A percentile compares a stretch with the other conserved stretches of the same genome.
phyloP scores from a whole-genome alignment of 2,888 invertebrate genomes.

The Rhopalosiphum nymphaeae region DNA sequence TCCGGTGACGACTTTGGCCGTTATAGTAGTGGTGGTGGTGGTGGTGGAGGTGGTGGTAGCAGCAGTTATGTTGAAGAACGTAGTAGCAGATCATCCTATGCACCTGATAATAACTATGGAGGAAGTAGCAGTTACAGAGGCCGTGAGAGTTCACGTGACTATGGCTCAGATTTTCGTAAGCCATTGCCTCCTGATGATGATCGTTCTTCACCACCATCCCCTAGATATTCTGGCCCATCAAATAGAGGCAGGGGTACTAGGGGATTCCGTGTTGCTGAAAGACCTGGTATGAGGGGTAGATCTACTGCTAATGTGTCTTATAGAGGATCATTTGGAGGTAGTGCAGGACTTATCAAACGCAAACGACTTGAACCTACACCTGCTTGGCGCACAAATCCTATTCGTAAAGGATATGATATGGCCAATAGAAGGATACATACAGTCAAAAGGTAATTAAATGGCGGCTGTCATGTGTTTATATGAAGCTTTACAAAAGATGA shows the following conservation, averaged over 20 bases:
- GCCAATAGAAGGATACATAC: slow-evolving; percentile 63
- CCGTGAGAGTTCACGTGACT: slow-evolving; percentile 59
- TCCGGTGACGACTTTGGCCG: slow-evolving; percentile 63
- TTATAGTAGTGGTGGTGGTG: slow-evolving; percentile 58
- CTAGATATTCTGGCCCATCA: slow-evolving; percentile 55
- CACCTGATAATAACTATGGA: slow-evolving; percentile 56
- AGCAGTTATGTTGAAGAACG: slow-evolving; percentile 53
- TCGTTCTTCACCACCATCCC: slow-evolving; percentile 59
- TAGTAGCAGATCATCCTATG: slow-evolving; percentile 60
- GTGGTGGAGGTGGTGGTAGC: slow-evolving; percentile 11
- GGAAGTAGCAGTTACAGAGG: slow-evolving; percentile 63
- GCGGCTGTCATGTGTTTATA: slow-evolving; percentile 55
- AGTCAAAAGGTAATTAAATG: slow-evolving; percentile 64
- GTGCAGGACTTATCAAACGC: slow-evolving; percentile 59
- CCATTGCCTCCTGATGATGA: slow-evolving; percentile 61
- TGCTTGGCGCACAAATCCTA: slow-evolving; percentile 49
- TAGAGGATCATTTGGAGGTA: slow-evolving; percentile 62
- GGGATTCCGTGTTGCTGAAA: slow-evolving; percentile 58
- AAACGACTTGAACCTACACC: slow-evolving; percentile 57
- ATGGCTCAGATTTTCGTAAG: slow-evolving; percentile 63
- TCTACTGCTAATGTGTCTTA: slow-evolving; percentile 49
- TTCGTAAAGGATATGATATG: slow-evolving; percentile 63
- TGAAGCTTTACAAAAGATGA: slow-evolving; percentile 56
- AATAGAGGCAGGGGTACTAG: slow-evolving; percentile 59
- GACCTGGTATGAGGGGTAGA: slow-evolving; percentile 63